Evolutionary conservation across 2,113 vertebrate genomes (phyloP), one percentile per base, ranked within the genome.

Genomic region (Aix galericulata): DNA sequence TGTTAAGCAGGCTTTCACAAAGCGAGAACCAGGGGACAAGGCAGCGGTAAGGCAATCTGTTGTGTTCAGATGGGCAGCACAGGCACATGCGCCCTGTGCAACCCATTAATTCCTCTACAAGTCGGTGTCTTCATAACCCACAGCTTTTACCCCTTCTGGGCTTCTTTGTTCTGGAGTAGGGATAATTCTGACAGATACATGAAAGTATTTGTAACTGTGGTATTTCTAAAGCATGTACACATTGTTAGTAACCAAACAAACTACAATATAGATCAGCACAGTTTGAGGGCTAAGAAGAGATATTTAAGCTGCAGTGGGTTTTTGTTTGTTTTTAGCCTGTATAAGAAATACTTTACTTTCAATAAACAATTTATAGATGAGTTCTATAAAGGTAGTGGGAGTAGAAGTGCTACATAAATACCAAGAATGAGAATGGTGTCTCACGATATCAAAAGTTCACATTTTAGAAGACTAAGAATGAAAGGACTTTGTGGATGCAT

Each of bases 51-150:
- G 27, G 82, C 16, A 67, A 9, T 9, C 53, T 8, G 22, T 17
- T 67, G 21, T 44, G 90, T 77, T 86, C 76, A 92, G 36, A 48
- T 6, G 3, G 1, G 1, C 40, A 29, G 31, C 13, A 48, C 46
- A 75, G 2, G 44, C 27, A 6, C 44, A 50, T 3, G 60, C 5
- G 55, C 3, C 21, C n/a, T 21, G 6, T 29, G 9, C 32, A 69
- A 31, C 36, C 11, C 1, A 1, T 16, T 90, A 17, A 0, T 21
- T 60, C 53, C 29, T 42, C 75, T n/a, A 20, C 53, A 73, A 73
- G 63, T 22, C 23, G 44, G 42, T 17, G 26, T 17, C 23, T 71
- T 66, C 0, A 0, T 50, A 58, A 75, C 7, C 89, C 3, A 23
- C 20, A 69, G 50, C 23, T 88, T 81, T 79, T 44, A 58, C 5